phyloP scores from a whole-genome alignment of 2,797 vertebrate species.

The Pangasius djambal region DNA sequence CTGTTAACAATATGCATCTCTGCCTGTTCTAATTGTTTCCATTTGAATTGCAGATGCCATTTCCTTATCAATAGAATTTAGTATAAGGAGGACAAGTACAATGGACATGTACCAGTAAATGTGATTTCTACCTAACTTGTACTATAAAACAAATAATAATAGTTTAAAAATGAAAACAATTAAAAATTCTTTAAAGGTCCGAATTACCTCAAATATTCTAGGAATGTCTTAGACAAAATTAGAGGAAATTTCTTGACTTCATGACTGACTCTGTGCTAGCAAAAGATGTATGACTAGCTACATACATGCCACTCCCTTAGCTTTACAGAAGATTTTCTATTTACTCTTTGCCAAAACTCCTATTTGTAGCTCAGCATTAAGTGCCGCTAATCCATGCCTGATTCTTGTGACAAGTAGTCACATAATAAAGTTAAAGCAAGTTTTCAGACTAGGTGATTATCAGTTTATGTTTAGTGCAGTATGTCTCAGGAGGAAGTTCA shows the following conservation, averaged over 20 bases:
- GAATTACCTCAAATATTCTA: slow-evolving; percentile 34
- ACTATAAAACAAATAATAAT: background rate
- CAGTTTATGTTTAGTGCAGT: slow-evolving; percentile 56
- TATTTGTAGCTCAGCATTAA: slow-evolving; percentile 64
- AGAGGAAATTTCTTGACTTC: background rate
- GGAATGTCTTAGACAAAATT: slow-evolving; percentile 26
- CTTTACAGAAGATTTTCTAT: slow-evolving; percentile 29
- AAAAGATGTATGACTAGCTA: slow-evolving; percentile 2
- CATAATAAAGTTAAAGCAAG: slow-evolving; percentile 59
- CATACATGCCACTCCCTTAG: slow-evolving; percentile 30
- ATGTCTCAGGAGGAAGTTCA: slow-evolving; percentile 55
- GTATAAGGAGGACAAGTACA: slow-evolving; percentile 29
- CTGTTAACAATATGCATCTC: slow-evolving; percentile 54
- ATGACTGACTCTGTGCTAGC: background rate
- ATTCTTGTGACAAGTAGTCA: slow-evolving; percentile 58
- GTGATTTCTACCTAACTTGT: slow-evolving; percentile 22
- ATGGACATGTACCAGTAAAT: slow-evolving; percentile 42
- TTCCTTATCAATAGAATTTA: slow-evolving; percentile 50
- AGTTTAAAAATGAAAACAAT: slow-evolving; percentile 20
- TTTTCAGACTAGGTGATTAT: slow-evolving; percentile 64
- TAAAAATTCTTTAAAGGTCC: background rate
- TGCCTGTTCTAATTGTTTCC: slow-evolving; percentile 57
- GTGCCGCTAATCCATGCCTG: slow-evolving; percentile 53
- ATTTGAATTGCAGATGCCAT: slow-evolving; percentile 61
- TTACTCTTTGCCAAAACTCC: slow-evolving; percentile 50